Percentiles rank a stretch among this genome's conserved stretches.
Conservation (phyloP, 2,113 vertebrate species). For the Abramis brama region DNA sequence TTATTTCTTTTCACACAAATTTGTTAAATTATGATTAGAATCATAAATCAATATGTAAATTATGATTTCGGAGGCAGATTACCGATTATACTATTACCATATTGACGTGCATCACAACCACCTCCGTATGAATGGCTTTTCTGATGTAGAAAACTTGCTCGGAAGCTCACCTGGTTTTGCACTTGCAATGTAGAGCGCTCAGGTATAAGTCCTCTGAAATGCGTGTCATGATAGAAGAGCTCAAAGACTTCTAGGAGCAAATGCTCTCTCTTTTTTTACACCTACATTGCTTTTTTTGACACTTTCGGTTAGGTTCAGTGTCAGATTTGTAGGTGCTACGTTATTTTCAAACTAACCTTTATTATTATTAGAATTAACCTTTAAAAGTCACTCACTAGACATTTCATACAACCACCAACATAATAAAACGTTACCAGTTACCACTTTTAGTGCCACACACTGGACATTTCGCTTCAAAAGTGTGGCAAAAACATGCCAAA, state of each 20-base stretch:
- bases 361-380: neutral
- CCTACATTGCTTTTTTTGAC: neutral
- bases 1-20: neutral
- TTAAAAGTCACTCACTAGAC: neutral
- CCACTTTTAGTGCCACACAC: neutral
- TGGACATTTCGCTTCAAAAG: neutral
- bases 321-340: neutral
- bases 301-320: neutral
- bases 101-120: neutral
- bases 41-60: too few relatives aligned
- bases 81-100: too few relatives aligned
- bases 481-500: neutral
- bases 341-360: neutral
- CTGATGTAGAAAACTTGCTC: neutral
- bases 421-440: neutral
- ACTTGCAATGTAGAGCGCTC: neutral
- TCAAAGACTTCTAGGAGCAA: neutral
- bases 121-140: neutral
- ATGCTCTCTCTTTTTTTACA: neutral
- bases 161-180: neutral
- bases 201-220: neutral
- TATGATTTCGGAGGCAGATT: too few relatives aligned
- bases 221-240: neutral
- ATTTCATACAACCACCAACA: neutral
- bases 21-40: neutral